A percentile compares a stretch with the other conserved stretches of the same genome.
Conservation (phyloP, 2,888 invertebrate species). For the Erpobdella octoculata region DNA sequence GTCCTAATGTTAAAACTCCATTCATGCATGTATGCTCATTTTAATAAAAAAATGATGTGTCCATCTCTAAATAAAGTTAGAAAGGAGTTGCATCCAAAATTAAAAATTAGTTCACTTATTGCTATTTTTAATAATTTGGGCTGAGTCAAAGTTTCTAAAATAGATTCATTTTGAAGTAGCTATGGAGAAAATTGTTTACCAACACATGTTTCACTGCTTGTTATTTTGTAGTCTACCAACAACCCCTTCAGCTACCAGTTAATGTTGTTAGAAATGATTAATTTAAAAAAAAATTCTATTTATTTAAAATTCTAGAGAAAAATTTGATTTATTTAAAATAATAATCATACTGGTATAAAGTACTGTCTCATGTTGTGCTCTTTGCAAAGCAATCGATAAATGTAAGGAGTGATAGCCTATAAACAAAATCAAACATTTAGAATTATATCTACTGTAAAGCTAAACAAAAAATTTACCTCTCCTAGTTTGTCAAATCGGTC, state of each 20-base stretch:
- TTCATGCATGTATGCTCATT: no score
- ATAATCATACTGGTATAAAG: constrained; percentile 57
- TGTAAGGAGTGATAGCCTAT: background rate
- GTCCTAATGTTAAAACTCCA: no score
- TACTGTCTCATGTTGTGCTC: background rate
- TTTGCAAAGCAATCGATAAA: background rate
- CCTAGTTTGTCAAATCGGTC: constrained; percentile 67
- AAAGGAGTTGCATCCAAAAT: no score
- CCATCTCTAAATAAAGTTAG: no score
- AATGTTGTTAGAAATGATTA: constrained; percentile 35
- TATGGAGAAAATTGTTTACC: no score
- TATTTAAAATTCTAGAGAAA: constrained; percentile 60
- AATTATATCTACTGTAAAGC: background rate
- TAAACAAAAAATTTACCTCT: constrained; percentile 52
- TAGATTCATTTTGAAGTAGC: no score
- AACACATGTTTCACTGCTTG: no score
- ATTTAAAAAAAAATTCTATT: constrained; percentile 60
- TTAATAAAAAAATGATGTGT: no score
- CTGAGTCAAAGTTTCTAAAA: no score
- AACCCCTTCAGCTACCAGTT: background rate
- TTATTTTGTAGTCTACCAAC: no score
- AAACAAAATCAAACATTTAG: background rate
- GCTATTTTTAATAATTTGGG: no score
- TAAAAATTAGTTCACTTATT: no score
- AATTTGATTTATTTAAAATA: constrained; percentile 65